Evolutionary conservation across 2,888 invertebrate genomes (phyloP), one percentile per base, ranked within the genome.

Genomic region (Lasioglossum vierecki): DNA sequence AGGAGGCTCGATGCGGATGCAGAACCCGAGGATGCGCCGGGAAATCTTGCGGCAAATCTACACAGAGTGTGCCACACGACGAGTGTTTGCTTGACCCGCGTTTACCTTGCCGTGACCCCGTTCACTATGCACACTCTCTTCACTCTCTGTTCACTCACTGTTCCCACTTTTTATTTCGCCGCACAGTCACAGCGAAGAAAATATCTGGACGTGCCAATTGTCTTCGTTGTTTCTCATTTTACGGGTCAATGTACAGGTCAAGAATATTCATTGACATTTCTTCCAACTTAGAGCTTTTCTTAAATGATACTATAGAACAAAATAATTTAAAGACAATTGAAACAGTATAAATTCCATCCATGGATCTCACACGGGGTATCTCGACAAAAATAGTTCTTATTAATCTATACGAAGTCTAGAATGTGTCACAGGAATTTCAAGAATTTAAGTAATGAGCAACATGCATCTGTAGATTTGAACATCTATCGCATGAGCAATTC

Each of bases 41-140:
- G 22, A 53, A 73, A 73, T 73, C 73, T 73, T 73, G 73, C 49
- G 73, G 49, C 6, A n/a, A 70, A 70, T 70, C 70, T 70, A 13
- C 22, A n/a, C 22, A 11, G 41, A 5, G n/a, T n/a, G n/a, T 41
- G 11, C 70, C 41, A 30, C 63, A 0, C 63, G 70, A 22, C 41
- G 22, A 70, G 39, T 70, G 70, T 70, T 70, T 70, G 70, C 66
- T 68, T 39, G 41, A 70, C 22, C 41, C 41, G 70, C 41, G 41
- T 70, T 70, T 70, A 41, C 70, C 9, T 41, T n/a, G 13, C 39
- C n/a, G 11, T 41, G 70, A 41, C 70, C 70, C 22, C n/a, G 70
- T 70, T 70, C 39, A n/a, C 39, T n/a, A 4, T 41, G 70, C n/a
- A n/a, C 63, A 18, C 15, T 30, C 30, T 63, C 30, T 30, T 26